Percentiles rank a stretch among this genome's conserved stretches.
Conservation (phyloP, 1,140 invertebrate species). For the Achatina immaculata region DNA sequence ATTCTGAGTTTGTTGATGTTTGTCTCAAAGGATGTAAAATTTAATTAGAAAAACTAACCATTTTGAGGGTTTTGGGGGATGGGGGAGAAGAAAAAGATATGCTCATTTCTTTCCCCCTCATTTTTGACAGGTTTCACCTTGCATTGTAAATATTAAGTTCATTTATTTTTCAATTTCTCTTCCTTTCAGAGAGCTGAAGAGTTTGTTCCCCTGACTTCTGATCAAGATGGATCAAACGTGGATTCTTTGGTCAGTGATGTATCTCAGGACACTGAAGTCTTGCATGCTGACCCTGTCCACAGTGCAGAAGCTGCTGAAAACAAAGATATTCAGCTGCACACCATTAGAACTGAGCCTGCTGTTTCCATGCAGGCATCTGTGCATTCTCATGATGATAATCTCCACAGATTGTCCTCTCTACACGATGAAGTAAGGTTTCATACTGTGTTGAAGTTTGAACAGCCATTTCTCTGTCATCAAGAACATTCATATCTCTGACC, state of each 20-base stretch:
- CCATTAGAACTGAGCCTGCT: background rate
- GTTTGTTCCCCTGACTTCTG: slow-evolving; percentile 22
- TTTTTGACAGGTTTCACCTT: no score
- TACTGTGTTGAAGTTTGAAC: no score
- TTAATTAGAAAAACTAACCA: no score
- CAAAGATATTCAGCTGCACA: background rate
- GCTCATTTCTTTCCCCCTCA: no score
- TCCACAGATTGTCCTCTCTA: slow-evolving; percentile 12
- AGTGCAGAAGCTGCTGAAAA: background rate
- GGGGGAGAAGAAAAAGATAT: no score
- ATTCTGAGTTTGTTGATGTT: no score
- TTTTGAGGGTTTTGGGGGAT: no score
- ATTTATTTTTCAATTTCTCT: background rate
- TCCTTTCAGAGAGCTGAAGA: slow-evolving; percentile 17
- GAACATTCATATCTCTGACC: no score
- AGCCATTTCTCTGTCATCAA: no score
- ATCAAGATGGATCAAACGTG: slow-evolving; percentile 30
- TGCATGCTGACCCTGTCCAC: background rate
- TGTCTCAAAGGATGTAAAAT: no score
- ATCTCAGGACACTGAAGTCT: background rate
- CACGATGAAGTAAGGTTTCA: slow-evolving; percentile 12
- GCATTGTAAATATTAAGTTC: no score
- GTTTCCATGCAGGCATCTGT: background rate
- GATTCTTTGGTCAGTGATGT: background rate
- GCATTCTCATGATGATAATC: background rate